Conservation (phyloP, 2,888 invertebrate species). For the Netelia melanura region DNA sequence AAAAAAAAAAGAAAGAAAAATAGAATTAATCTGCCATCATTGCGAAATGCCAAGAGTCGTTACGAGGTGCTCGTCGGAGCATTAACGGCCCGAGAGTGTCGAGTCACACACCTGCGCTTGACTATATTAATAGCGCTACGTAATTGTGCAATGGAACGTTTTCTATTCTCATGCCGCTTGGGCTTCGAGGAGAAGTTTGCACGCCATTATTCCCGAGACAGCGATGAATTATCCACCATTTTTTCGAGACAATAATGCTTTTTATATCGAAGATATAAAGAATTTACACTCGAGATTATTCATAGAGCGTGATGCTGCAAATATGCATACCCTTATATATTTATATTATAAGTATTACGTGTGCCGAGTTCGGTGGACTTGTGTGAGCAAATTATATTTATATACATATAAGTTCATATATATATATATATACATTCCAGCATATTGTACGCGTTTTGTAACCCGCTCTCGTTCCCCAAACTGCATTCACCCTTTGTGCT, state of each 20-base stretch:
- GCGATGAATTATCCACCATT: not conserved
- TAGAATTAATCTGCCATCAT: slow-evolving; percentile 18
- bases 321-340: not conserved
- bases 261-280: not conserved
- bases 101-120: not conserved
- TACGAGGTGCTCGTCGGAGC: not conserved
- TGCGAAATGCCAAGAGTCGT: slow-evolving; percentile 42
- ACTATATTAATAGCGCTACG: not conserved
- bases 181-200: not conserved
- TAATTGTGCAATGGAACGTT: not conserved
- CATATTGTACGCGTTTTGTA: slow-evolving; percentile 46
- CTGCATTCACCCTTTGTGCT: slow-evolving; percentile 61
- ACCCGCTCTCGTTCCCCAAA: slow-evolving; percentile 41
- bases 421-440: slow-evolving; percentile 13
- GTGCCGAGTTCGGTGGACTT: not conserved
- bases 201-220: not conserved
- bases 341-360: not conserved
- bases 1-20: not conserved
- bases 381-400: not conserved
- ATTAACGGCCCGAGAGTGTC: slow-evolving; percentile 8
- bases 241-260: slow-evolving; percentile 15
- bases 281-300: not conserved
- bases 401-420: not conserved
- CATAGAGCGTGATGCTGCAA: not conserved
- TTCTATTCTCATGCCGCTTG: not conserved